Conservation (phyloP, 2,888 invertebrate genomes). For the Oithona nana region DNA sequence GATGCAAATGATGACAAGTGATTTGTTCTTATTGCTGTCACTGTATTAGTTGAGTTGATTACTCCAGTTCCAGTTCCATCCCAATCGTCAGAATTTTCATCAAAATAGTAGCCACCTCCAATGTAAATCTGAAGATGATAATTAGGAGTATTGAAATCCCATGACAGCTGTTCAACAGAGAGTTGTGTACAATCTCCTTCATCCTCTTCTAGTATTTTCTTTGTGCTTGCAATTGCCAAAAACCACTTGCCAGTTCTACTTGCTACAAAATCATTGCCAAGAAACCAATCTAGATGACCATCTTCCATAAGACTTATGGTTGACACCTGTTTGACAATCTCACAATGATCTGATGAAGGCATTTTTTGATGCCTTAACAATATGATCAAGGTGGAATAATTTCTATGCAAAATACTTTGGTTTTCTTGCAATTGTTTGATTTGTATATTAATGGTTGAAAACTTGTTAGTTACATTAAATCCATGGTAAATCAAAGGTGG, state of each 20-base stretch:
- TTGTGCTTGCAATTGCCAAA: not conserved
- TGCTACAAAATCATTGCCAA: not conserved
- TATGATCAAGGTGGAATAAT: not conserved
- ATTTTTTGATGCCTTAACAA: not conserved
- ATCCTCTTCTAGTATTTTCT: no score
- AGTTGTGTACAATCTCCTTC: no score
- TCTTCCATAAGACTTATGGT: not conserved
- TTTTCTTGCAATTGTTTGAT: no score
- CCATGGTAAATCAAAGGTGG: not conserved
- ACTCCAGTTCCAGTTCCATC: constrained; percentile 10
- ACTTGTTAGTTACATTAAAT: not conserved
- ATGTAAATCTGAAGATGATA: constrained; percentile 2
- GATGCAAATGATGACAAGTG: constrained; percentile 32
- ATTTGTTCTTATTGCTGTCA: constrained; percentile 11
- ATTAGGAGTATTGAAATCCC: not conserved
- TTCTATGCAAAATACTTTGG: no score
- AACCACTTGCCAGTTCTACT: constrained; percentile 7
- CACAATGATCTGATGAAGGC: not conserved
- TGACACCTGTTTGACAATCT: not conserved
- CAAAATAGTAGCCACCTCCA: constrained; percentile 11
- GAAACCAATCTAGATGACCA: not conserved
- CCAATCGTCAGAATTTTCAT: constrained; percentile 8
- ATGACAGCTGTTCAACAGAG: no score
- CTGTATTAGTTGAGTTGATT: not conserved
- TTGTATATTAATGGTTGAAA: not conserved